Conservation (phyloP, 1,140 invertebrate species). For the Drosophila hydei region DNA sequence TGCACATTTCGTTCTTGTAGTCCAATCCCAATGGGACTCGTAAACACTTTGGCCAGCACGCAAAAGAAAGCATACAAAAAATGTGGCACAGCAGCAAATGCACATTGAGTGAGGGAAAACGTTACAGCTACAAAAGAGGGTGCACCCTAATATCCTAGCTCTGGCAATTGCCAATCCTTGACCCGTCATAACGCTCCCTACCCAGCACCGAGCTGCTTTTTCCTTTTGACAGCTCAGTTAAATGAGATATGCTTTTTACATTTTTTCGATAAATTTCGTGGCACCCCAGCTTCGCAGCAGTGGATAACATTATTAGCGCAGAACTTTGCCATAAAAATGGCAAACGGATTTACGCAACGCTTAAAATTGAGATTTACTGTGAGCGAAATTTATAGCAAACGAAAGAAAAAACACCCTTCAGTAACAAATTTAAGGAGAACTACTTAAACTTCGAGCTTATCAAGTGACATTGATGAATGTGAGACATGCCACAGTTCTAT, state of each 20-base stretch:
- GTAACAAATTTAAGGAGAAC: slow-evolving; percentile 24
- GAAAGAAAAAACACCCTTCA: slow-evolving; percentile 6
- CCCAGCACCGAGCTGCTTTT: not conserved
- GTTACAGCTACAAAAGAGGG: slow-evolving; percentile 30
- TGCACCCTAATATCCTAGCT: slow-evolving; percentile 16
- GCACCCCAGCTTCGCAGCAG: slow-evolving; percentile 16
- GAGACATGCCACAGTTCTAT: too few species aligned
- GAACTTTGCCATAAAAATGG: slow-evolving; percentile 72
- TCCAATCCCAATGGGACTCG: slow-evolving; percentile 70
- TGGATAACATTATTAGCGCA: slow-evolving; percentile 72
- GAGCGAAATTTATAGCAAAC: slow-evolving; percentile 65
- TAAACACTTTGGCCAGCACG: slow-evolving; percentile 67
- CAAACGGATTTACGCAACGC: slow-evolving; percentile 74
- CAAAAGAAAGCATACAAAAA: slow-evolving; percentile 11
- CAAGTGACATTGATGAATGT: slow-evolving; percentile 59
- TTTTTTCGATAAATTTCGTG: slow-evolving; percentile 76
- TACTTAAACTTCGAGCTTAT: slow-evolving; percentile 38
- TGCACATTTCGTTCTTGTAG: slow-evolving; percentile 72
- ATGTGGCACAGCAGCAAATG: slow-evolving; percentile 23
- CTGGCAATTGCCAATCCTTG: slow-evolving; percentile 73
- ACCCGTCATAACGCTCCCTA: slow-evolving; percentile 71
- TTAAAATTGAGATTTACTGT: slow-evolving; percentile 76
- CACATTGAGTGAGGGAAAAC: slow-evolving; percentile 45
- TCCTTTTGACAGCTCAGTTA: slow-evolving; percentile 63
- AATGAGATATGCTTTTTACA: slow-evolving; percentile 81